These are phyloP conservation scores for Bagarius yarrelli DNA, from an alignment of 2,113 vertebrate genomes.

Conservation along the genomic window DNA sequence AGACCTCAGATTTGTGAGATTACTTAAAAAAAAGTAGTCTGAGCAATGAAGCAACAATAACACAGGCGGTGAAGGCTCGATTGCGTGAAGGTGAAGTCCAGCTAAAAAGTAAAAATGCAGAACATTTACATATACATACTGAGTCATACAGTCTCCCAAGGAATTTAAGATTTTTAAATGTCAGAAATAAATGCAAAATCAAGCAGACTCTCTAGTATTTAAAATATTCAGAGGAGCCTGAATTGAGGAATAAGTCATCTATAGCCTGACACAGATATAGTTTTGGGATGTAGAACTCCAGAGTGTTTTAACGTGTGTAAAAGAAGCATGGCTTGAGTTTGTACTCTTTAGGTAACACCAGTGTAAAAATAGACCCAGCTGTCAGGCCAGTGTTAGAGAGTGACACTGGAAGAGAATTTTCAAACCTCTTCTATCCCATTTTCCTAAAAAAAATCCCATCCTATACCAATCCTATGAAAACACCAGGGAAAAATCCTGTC, in stretches of 20 bases:
- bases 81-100: background rate
- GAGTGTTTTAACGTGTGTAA: background rate
- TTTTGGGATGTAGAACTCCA: background rate
- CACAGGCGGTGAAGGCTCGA: background rate
- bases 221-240: no score
- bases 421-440: no score
- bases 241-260: background rate
- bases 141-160: no score
- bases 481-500: no score
- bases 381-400: slow-evolving; percentile 45
- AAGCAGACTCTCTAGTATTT: no score
- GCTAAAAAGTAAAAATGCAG: background rate
- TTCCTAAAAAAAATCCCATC: no score
- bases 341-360: slow-evolving; percentile 34
- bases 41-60: background rate
- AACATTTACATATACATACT: no score
- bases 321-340: slow-evolving; percentile 27
- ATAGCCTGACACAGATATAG: background rate
- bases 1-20: background rate
- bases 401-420: no score
- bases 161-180: no score
- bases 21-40: background rate
- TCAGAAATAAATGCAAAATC: no score
- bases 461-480: no score
- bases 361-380: slow-evolving; percentile 64